A percentile compares a stretch with the other conserved stretches of the same genome.
These are phyloP conservation scores for Leptobrachium ailaonicum DNA, from an alignment of 2,113 vertebrate genomes.

Conservation along the genomic window DNA sequence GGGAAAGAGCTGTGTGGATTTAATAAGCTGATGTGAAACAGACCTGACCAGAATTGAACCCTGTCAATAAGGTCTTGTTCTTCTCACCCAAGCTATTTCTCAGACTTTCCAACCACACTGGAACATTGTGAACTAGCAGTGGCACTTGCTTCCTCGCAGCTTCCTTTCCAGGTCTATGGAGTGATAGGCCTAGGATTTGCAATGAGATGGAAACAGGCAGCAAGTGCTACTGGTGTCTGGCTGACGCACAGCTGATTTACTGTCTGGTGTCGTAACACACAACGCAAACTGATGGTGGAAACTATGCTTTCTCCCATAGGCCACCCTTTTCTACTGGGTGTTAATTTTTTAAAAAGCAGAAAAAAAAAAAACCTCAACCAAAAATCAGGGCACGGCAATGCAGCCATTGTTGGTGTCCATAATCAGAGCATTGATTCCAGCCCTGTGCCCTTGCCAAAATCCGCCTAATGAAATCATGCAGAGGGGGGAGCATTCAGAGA, in stretches of 20 bases:
- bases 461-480: constrained; percentile 42
- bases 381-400: constrained; percentile 24
- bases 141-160: constrained; percentile 74
- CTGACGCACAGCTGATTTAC: constrained; percentile 56
- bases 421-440: constrained; percentile 43
- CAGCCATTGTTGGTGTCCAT: constrained; percentile 44
- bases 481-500: constrained; percentile 36
- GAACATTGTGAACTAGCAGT: constrained; percentile 84
- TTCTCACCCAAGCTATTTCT: constrained; percentile 77
- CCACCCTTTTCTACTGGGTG: constrained; percentile 36
- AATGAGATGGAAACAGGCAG: constrained; percentile 69
- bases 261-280: constrained; percentile 46
- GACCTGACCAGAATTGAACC: constrained; percentile 65
- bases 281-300: constrained; percentile 21
- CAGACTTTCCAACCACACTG: constrained; percentile 86
- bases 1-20: constrained; percentile 54
- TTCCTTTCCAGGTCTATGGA: constrained; percentile 77
- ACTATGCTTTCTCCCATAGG: constrained; percentile 35
- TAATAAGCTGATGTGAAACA: constrained; percentile 68
- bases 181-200: constrained; percentile 68
- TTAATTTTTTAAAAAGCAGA: constrained; percentile 35
- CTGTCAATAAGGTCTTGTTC: constrained; percentile 86
- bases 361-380: constrained; percentile 1
- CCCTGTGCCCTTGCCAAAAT: constrained; percentile 24
- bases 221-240: constrained; percentile 61